phyloP scores from a whole-genome alignment of 1,140 invertebrate genomes.

The Agrypnia vestita region DNA sequence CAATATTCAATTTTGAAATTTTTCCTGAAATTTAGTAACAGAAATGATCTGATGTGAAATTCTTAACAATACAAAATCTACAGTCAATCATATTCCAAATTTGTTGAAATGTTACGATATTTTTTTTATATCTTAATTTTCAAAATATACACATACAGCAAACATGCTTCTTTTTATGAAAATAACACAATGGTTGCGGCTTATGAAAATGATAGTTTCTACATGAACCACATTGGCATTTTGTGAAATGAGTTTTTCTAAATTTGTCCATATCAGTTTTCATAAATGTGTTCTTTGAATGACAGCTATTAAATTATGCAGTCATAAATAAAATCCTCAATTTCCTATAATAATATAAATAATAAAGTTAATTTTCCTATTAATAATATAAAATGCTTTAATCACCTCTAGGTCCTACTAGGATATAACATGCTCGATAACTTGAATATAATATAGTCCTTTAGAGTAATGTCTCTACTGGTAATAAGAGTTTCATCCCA shows the following conservation, averaged over 20 bases:
- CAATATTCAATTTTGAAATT: too few species aligned
- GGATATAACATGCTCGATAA: slow-evolving; percentile 22
- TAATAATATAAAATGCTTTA: slow-evolving; percentile 37
- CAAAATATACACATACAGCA: too few species aligned
- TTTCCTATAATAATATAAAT: slow-evolving; percentile 34
- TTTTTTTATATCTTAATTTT: too few species aligned
- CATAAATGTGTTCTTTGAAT: slow-evolving; percentile 21
- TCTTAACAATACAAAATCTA: too few species aligned
- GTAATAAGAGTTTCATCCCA: slow-evolving; percentile 6
- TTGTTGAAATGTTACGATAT: too few species aligned
- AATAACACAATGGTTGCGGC: too few species aligned
- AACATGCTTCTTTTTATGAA: too few species aligned
- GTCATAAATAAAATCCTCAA: slow-evolving; percentile 6
- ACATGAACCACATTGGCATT: too few species aligned
- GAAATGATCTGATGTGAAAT: too few species aligned
- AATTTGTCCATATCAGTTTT: neutral
- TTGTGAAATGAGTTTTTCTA: neutral
- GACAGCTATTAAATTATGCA: neutral
- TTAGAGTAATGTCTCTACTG: slow-evolving; percentile 17
- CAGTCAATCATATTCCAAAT: too few species aligned
- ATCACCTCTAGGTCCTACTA: slow-evolving; percentile 22
- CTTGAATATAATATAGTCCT: slow-evolving; percentile 12
- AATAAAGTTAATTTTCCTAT: slow-evolving; percentile 26
- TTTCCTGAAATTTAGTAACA: too few species aligned
- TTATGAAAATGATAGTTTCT: too few species aligned